These are phyloP conservation scores for Actinopyga echinites DNA, from an alignment of 53 echinoderm and acorn worm genomes.

Conservation along the genomic window DNA sequence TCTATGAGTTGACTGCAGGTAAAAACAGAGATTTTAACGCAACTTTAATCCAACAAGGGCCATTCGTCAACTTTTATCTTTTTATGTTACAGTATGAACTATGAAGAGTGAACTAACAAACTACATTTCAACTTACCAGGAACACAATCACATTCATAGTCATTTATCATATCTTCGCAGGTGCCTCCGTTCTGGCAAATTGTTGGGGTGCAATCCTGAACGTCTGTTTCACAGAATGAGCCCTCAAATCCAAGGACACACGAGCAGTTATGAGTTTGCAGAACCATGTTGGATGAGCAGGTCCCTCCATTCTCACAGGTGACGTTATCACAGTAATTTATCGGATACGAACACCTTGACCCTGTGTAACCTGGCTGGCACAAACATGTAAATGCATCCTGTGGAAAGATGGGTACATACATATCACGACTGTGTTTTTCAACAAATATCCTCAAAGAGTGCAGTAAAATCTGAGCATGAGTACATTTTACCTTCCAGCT, in stretches of 20 bases:
- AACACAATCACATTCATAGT: slow-evolving; percentile 44
- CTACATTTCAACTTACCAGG: slow-evolving; percentile 40
- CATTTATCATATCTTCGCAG: slow-evolving; percentile 62
- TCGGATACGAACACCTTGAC: slow-evolving; percentile 62
- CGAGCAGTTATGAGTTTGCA: slow-evolving; percentile 51
- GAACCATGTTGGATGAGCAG: slow-evolving; percentile 48
- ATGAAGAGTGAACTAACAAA: too few species aligned
- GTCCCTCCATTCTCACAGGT: slow-evolving; percentile 83
- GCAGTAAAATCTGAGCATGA: too few species aligned
- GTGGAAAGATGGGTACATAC: background rate
- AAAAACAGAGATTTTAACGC: too few species aligned
- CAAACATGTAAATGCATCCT: slow-evolving; percentile 56
- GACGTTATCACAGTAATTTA: slow-evolving; percentile 77
- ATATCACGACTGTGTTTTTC: too few species aligned
- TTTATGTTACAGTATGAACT: too few species aligned
- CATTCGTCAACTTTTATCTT: too few species aligned
- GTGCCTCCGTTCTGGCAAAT: slow-evolving; percentile 62
- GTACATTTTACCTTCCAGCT: too few species aligned
- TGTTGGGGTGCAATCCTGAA: slow-evolving; percentile 61
- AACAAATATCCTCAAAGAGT: too few species aligned
- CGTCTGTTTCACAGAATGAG: slow-evolving; percentile 67
- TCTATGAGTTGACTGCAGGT: too few species aligned
- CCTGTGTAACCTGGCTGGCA: slow-evolving; percentile 76
- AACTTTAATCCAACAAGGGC: too few species aligned
- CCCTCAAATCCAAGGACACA: slow-evolving; percentile 69